Evolutionary conservation across 2,888 invertebrate species (phyloP).

Genomic region (Pyrocoelia pectoralis): DNA sequence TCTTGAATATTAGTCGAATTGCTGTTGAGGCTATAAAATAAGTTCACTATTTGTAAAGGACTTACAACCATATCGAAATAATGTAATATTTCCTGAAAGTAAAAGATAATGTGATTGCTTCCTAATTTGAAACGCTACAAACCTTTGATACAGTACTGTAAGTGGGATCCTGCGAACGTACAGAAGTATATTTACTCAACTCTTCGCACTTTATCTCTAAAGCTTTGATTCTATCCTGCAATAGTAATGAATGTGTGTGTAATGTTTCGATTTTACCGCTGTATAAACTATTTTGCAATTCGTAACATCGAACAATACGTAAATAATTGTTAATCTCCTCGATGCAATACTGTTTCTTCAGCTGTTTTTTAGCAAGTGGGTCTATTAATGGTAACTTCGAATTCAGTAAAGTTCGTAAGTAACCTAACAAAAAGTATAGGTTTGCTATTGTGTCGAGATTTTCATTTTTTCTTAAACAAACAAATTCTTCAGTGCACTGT

Average conservation of each 20-base stretch:
- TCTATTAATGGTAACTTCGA: slow-evolving; percentile 78
- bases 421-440: slow-evolving; percentile 60
- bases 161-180: slow-evolving; percentile 63
- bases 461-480: slow-evolving; percentile 20
- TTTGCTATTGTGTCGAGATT: slow-evolving; percentile 46
- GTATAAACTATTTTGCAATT: slow-evolving; percentile 61
- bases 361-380: slow-evolving; percentile 79
- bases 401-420: slow-evolving; percentile 66
- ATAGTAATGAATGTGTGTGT: slow-evolving; percentile 61
- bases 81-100: slow-evolving; percentile 36
- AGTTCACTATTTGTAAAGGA: slow-evolving; percentile 35
- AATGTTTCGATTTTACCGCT: slow-evolving; percentile 56
- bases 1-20: slow-evolving; percentile 59
- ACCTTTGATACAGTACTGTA: slow-evolving; percentile 66
- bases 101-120: slow-evolving; percentile 14
- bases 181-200: slow-evolving; percentile 65
- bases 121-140: slow-evolving; percentile 41
- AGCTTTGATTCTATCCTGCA: slow-evolving; percentile 59
- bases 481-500: slow-evolving; percentile 30
- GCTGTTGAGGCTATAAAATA: slow-evolving; percentile 35
- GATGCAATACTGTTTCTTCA: slow-evolving; percentile 74
- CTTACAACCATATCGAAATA: slow-evolving; percentile 42
- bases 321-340: slow-evolving; percentile 73
- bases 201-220: slow-evolving; percentile 54
- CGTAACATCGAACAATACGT: slow-evolving; percentile 65